phyloP scores from a whole-genome alignment of 2,113 vertebrate species.

The Camelus bactrianus region DNA sequence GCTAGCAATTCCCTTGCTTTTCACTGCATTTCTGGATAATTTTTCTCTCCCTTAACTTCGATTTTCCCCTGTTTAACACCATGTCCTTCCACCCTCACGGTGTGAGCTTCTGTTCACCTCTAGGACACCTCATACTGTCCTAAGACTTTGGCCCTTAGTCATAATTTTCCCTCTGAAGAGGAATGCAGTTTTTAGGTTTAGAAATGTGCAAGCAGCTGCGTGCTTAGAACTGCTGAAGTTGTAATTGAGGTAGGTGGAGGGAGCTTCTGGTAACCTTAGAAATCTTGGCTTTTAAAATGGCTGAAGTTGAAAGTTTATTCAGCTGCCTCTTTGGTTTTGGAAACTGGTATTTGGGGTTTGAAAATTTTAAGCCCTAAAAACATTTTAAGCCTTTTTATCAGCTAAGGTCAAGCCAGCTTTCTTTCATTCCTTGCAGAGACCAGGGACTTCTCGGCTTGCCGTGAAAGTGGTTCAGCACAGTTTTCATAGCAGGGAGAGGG shows the following conservation, averaged over 20 bases:
- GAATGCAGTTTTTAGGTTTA: neutral
- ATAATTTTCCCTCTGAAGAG: neutral
- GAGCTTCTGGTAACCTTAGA: neutral
- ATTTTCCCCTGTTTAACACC: neutral
- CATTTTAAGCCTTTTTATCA: conserved; percentile 57
- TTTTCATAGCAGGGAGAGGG: neutral
- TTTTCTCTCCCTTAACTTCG: neutral
- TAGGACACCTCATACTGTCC: neutral
- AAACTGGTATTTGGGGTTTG: conserved; percentile 49
- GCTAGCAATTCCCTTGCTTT: neutral
- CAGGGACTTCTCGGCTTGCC: neutral
- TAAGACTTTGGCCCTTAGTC: neutral
- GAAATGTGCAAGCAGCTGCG: neutral
- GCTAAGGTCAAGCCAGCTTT: neutral
- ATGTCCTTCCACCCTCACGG: neutral
- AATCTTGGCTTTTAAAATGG: conserved; percentile 9
- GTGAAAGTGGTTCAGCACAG: neutral
- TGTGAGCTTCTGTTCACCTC: neutral
- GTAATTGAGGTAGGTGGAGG: neutral
- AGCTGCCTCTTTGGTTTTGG: conserved; percentile 57
- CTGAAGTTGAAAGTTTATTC: conserved; percentile 8
- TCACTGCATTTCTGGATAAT: neutral
- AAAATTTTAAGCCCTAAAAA: conserved; percentile 39
- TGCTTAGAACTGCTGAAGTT: neutral
- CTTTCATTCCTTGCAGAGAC: neutral